Conservation (phyloP, 2,797 vertebrate species). For the Galagoides demidoff region DNA sequence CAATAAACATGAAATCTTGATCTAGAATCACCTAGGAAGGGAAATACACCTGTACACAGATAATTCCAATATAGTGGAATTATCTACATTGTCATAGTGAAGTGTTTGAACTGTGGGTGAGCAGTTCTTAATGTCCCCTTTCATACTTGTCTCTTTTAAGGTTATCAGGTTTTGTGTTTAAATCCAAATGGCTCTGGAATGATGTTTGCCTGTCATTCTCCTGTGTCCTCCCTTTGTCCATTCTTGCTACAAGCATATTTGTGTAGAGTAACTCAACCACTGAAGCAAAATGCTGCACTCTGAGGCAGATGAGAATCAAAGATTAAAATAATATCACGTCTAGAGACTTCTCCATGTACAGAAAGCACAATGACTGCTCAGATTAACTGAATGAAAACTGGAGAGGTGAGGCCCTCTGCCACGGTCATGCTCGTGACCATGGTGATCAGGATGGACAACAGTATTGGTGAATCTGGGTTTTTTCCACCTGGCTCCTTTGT, state of each 20-base stretch:
- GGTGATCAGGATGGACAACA: not conserved
- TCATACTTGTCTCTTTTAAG: not conserved
- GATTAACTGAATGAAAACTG: not conserved
- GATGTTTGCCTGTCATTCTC: not conserved
- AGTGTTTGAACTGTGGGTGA: not conserved
- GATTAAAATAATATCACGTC: not conserved
- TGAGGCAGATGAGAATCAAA: not conserved
- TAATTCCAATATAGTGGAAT: accelerated
- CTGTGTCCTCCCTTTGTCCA: not conserved
- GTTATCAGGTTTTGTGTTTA: not conserved
- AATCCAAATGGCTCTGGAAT: not conserved
- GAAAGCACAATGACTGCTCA: not conserved
- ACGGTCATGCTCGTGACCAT: accelerated
- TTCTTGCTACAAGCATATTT: not conserved
- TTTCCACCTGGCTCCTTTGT: not conserved
- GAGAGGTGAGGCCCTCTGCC: not conserved
- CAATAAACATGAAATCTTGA: not conserved
- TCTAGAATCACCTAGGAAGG: not conserved
- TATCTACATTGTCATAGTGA: accelerated
- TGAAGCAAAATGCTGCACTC: not conserved
- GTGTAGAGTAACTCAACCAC: not conserved
- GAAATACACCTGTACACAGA: not conserved
- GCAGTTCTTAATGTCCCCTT: not conserved
- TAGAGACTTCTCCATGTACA: not conserved
- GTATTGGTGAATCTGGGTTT: too few relatives aligned